Base-by-base conservation (phyloP, 2,797 vertebrate species). In the Heterohyrax brucei region DNA sequence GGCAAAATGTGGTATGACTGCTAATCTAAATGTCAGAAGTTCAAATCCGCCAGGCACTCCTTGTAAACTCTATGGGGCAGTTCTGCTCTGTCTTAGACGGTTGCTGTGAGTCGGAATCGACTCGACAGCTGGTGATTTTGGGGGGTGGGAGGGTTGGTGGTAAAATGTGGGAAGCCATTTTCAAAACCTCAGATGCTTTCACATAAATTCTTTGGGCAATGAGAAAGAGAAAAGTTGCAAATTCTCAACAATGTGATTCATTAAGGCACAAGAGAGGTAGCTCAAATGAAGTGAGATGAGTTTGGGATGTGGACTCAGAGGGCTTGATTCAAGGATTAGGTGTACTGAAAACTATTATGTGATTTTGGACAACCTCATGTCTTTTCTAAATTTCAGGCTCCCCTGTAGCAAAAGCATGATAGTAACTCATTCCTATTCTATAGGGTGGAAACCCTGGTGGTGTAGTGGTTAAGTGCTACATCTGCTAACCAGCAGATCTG, bases 211-310 rank as follows among this genome's bases (percentile, higher is more conserved):
- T 94, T 78, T 68, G 2, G 19, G 26, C 39, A 91, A 48, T 72
- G 30, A 70, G 19, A n/a, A 81, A 70, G 3, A 62, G 21, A 92
- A 86, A 73, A 33, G 5, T 72, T 44, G 26, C 22, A 24, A 62
- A 50, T 78, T 83, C 22, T 94, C 22, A 87, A 78, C 24, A 86
- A 81, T 92, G n/a, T 72, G n/a, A 68, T 93, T 62, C 79, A 66
- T 76, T 22, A 87, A 50, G 81, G 2, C 5, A 68, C 8, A 19
- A 19, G 81, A 86, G n/a, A 91, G 7, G 6, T 33, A 64, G 30
- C 0, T 85, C 22, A 85, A 81, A 66, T 84, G 44, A 21, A 26
- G 3, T 39, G 13, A 91, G 89, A 56, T n/a, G 12, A 7, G 22
- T 70, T 79, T 90, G 56, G 26, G 2, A 44, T 88, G 91, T 86